Evolutionary conservation across 2,888 invertebrate species (phyloP), one percentile per base, ranked within the genome.

Genomic region (Agrilus cyanescens): DNA sequence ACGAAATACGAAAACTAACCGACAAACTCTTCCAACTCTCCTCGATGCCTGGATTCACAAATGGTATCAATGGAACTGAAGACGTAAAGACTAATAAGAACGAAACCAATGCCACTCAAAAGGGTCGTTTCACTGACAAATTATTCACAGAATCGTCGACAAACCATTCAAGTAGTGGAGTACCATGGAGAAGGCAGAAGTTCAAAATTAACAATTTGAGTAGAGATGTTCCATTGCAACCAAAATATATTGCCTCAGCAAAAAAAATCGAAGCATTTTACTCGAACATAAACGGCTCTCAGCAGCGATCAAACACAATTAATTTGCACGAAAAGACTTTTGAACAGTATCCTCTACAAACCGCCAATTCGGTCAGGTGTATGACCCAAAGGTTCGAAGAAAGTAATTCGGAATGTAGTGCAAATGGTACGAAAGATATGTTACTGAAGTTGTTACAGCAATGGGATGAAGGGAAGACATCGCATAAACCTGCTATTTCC

Each of bases 1-100:
- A 86, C 56, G 87, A 88, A 66, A 88, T 88, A 49, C 79, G 83
- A 51, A 85, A 85, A 63, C 64, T 88, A 1, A 86, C 87, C 0
- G 86, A 87, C 57, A 85, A 85, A 57, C 66, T 87, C 25, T 77
- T 76, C 44, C 76, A 81, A 73, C 61, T 82, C 32, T 81, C 82
- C 0, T 78, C 80, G 35, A 78, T 80, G 65, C 76, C 80, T 51
- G 48, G 44, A n/a, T 34, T 41, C 29, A 38, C 34, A 25, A 34
- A 43, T 16, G 45, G 38, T 25, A 35, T 32, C 8, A 25, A 25
- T 25, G 25, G 25, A 10, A 25, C 10, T 4, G 25, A 25, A 25
- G 68, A 4, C 71, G 71, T 51, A 70, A 71, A 48, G 13, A 34
- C 30, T 40, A 37, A 37, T 36, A 45, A 37, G 42, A 45, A 53